Percentiles rank a stretch among this genome's conserved stretches.
These are phyloP conservation scores for Corbicula japonica DNA, from an alignment of 2,888 invertebrate species.

Conservation along the genomic window DNA sequence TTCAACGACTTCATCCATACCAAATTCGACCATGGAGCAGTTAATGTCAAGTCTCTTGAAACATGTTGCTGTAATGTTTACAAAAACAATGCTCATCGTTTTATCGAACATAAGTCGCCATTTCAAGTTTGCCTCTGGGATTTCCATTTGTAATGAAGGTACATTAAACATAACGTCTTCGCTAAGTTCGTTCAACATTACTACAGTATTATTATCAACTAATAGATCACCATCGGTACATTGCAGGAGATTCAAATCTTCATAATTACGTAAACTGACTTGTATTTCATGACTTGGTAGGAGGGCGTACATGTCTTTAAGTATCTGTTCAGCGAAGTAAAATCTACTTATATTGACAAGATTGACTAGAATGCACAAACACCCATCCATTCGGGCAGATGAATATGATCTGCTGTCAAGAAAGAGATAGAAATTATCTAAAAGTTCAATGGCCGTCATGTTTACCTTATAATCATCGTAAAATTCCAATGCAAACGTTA, in stretches of 20 bases:
- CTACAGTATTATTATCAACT: not conserved
- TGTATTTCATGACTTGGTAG: too few species aligned
- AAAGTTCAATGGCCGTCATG: too few species aligned
- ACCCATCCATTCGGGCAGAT: too few species aligned
- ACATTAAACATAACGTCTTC: not conserved
- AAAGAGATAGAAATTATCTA: too few species aligned
- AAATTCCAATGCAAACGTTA: too few species aligned
- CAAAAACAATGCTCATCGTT: not conserved
- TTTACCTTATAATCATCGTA: too few species aligned
- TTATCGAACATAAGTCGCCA: slow-evolving; percentile 11
- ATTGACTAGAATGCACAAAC: too few species aligned
- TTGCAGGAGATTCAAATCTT: not conserved
- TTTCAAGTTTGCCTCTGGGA: not conserved
- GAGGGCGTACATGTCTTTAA: too few species aligned
- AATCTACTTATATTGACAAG: too few species aligned
- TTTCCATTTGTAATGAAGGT: not conserved
- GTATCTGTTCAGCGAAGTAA: too few species aligned
- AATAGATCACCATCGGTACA: not conserved
- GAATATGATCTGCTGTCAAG: too few species aligned
- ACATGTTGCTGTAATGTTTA: not conserved
- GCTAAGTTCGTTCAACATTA: not conserved
- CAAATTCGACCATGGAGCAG: slow-evolving; percentile 31
- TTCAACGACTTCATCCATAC: slow-evolving; percentile 14
- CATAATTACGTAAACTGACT: too few species aligned
- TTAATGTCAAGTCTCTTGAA: not conserved